Evolutionary conservation across 2,888 invertebrate genomes (phyloP).

Genomic region (Tuberolachnus salignus): DNA sequence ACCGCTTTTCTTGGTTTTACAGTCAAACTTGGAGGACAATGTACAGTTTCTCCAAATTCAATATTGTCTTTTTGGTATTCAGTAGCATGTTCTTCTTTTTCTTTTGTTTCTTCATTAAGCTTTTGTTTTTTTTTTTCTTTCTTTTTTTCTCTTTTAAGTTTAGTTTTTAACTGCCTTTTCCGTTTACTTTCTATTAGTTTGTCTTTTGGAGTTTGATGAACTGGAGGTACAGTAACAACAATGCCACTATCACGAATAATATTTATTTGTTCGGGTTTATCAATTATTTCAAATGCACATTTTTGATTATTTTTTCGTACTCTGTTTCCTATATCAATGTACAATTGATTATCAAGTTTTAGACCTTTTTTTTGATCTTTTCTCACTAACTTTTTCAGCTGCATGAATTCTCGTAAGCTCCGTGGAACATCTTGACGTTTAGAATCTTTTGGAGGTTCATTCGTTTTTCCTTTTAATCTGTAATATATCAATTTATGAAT

Average conservation of each 20-base stretch:
- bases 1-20: constrained; percentile 66
- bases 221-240: constrained; percentile 13
- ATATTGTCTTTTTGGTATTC: constrained; percentile 71
- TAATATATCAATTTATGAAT: constrained; percentile 59
- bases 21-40: constrained; percentile 73
- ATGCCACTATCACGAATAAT: constrained; percentile 15
- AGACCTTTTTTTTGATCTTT: constrained; percentile 62
- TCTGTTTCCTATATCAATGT: constrained; percentile 32
- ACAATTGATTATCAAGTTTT: constrained; percentile 61
- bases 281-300: constrained; percentile 29
- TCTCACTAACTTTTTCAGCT: constrained; percentile 66
- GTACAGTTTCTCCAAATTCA: constrained; percentile 76
- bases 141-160: constrained; percentile 61
- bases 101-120: constrained; percentile 67
- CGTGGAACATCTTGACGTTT: constrained; percentile 78
- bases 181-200: constrained; percentile 38
- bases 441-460: constrained; percentile 74
- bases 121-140: constrained; percentile 64
- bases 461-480: constrained; percentile 75
- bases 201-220: constrained; percentile 11
- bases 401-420: constrained; percentile 72
- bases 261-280: constrained; percentile 32
- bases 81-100: constrained; percentile 61
- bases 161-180: constrained; percentile 60
- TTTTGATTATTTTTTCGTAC: constrained; percentile 29